phyloP scores from a whole-genome alignment of 2,888 invertebrate species.

The Drosophila colorata region DNA sequence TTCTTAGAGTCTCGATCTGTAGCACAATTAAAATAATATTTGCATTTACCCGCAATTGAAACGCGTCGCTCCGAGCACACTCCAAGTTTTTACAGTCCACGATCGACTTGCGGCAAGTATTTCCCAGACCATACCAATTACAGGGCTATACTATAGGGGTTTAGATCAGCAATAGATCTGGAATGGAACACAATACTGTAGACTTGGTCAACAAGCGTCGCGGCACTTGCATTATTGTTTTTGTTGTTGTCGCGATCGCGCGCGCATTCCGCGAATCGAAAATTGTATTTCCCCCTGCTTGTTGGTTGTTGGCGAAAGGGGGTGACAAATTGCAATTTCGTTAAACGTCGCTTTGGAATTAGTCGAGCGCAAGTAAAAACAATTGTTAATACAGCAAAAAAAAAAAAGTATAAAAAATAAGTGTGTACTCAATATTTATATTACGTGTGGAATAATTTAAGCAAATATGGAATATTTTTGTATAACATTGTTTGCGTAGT shows the following conservation, averaged over 20 bases:
- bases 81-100: constrained; percentile 19
- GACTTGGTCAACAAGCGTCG: constrained; percentile 58
- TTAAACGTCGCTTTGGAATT: constrained; percentile 30
- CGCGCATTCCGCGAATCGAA: constrained; percentile 39
- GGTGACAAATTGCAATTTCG: constrained; percentile 33
- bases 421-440: constrained; percentile 3
- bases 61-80: constrained; percentile 8
- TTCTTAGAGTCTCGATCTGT: not conserved
- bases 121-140: constrained; percentile 53
- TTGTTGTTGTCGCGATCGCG: constrained; percentile 39
- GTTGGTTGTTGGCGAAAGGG: not conserved
- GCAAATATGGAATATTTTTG: constrained; percentile 19
- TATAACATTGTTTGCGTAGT: constrained; percentile 11
- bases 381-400: constrained; percentile 26
- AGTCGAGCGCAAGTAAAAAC: constrained; percentile 28
- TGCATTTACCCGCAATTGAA: constrained; percentile 33
- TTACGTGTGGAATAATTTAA: constrained; percentile 18
- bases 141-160: constrained; percentile 41
- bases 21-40: constrained; percentile 8
- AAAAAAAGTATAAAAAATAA: not conserved
- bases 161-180: constrained; percentile 45
- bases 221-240: constrained; percentile 43
- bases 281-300: constrained; percentile 6
- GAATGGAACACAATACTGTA: constrained; percentile 16
- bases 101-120: constrained; percentile 32